A percentile compares a stretch with the other conserved stretches of the same genome.
Conservation (phyloP, 2,113 vertebrate genomes). For the Mystacornis crossleyi region DNA sequence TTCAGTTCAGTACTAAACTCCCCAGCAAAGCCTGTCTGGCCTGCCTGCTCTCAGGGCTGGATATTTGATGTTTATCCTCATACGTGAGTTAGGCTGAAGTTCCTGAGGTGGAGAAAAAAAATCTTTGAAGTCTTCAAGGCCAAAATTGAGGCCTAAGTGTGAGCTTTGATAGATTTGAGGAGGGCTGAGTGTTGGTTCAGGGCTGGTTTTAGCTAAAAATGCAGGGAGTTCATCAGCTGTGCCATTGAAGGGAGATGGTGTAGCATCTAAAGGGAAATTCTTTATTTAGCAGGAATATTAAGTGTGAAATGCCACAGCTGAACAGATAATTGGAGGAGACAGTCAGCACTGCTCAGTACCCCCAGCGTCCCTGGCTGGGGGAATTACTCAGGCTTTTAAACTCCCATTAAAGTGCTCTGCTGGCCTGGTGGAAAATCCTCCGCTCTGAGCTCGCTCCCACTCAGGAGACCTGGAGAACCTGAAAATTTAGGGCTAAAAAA, state of each 20-base stretch:
- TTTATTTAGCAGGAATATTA: background rate
- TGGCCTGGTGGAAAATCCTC: background rate
- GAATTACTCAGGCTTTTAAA: background rate
- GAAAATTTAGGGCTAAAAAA: background rate
- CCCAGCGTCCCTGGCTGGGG: background rate
- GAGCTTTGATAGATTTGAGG: background rate
- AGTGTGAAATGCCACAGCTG: background rate
- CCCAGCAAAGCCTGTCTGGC: background rate
- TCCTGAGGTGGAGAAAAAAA: background rate
- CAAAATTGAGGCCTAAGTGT: fast-evolving
- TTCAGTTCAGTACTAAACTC: background rate
- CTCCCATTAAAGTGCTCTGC: background rate
- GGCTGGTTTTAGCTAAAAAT: background rate
- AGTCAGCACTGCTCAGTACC: background rate
- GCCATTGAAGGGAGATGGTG: background rate
- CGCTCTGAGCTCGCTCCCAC: fast-evolving
- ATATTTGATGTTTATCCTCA: background rate
- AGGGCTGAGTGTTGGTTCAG: background rate
- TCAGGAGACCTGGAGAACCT: background rate
- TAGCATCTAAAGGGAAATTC: background rate
- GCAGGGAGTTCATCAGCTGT: background rate
- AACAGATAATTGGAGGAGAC: background rate
- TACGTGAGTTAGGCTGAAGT: background rate
- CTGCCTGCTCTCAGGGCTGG: background rate
- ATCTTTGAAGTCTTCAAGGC: background rate